A percentile compares a stretch with the other conserved stretches of the same genome.
Conservation (phyloP, 1,140 invertebrate genomes). For the Pseudomyrmex dendroicus region DNA sequence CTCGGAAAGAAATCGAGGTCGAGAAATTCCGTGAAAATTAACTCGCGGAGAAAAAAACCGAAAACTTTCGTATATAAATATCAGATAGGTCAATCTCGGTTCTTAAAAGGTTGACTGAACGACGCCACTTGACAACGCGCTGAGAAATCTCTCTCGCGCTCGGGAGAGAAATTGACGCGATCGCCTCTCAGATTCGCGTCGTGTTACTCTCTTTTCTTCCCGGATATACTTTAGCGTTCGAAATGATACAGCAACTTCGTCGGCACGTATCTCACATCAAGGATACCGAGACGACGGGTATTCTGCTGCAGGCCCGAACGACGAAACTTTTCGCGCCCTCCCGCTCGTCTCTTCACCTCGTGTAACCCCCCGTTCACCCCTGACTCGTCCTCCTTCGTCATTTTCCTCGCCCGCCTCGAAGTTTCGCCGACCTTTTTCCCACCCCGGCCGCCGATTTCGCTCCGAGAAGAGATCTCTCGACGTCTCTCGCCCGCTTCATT, state of each 20-base stretch:
- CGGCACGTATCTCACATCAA: conserved; percentile 55
- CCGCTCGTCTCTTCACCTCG: not conserved
- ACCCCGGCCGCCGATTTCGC: conserved; percentile 22
- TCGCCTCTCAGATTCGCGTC: conserved; percentile 47
- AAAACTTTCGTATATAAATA: not conserved
- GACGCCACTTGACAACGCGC: conserved; percentile 15
- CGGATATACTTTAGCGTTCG: conserved; percentile 58
- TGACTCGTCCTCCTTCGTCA: conserved; percentile 42
- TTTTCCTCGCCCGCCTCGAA: conserved; percentile 46
- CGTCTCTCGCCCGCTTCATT: conserved; percentile 44
- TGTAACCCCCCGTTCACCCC: not conserved
- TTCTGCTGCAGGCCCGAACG: conserved; percentile 21
- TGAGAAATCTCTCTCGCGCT: conserved; percentile 35
- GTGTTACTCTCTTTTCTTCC: conserved; percentile 44
- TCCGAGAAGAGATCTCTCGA: not conserved
- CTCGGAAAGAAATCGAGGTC: too few relatives aligned
- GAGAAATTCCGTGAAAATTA: too few relatives aligned
- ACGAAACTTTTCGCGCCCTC: conserved; percentile 58
- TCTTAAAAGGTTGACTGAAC: conserved; percentile 2
- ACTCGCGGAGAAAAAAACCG: too few relatives aligned
- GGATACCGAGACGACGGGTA: conserved; percentile 40
- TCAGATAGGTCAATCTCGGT: not conserved
- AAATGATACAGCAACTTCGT: conserved; percentile 52
- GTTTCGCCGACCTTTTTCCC: conserved; percentile 44
- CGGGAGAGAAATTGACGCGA: conserved; percentile 53